These are phyloP conservation scores for Geotrypetes seraphini DNA, from an alignment of 2,797 vertebrate species.

Conservation along the genomic window DNA sequence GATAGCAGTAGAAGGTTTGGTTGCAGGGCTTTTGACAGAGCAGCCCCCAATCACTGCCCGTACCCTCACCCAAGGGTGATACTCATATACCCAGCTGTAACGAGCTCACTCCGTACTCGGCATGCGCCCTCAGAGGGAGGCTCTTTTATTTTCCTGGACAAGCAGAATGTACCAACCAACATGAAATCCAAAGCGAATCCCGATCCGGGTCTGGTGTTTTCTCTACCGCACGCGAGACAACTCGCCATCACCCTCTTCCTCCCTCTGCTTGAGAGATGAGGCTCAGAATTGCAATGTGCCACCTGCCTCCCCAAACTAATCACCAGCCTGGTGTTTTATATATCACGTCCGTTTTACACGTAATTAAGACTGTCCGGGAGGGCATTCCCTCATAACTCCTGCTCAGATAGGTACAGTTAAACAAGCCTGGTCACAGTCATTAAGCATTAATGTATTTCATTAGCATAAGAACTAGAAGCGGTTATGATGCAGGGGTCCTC, in stretches of 20 bases:
- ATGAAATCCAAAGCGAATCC: conserved; percentile 27
- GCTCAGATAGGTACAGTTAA: conserved; percentile 54
- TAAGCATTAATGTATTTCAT: conserved; percentile 55
- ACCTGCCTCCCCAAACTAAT: conserved; percentile 40
- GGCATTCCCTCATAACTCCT: conserved; percentile 46
- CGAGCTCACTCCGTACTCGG: conserved; percentile 46
- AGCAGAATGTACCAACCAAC: conserved; percentile 38
- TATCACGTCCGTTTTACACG: conserved; percentile 53
- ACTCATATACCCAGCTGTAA: conserved; percentile 46
- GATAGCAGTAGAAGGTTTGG: too few relatives aligned
- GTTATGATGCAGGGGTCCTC: conserved; percentile 38
- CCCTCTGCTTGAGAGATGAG: conserved; percentile 36
- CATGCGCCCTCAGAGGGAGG: conserved; percentile 24
- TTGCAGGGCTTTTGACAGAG: too few relatives aligned
- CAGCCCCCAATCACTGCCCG: too few relatives aligned
- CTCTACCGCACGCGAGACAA: conserved; percentile 27
- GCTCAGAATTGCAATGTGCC: conserved; percentile 38
- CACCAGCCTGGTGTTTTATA: conserved; percentile 46
- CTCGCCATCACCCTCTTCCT: conserved; percentile 28
- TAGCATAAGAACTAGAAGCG: conserved; percentile 52
- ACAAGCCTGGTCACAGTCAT: conserved; percentile 47
- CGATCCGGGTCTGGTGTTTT: conserved; percentile 26
- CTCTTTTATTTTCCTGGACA: conserved; percentile 40
- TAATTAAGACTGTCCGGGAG: conserved; percentile 49
- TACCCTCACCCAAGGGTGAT: too few relatives aligned